Evolutionary conservation across 1,140 invertebrate genomes (phyloP), one percentile per base, ranked within the genome.

Genomic region (Chironomus tepperi): DNA sequence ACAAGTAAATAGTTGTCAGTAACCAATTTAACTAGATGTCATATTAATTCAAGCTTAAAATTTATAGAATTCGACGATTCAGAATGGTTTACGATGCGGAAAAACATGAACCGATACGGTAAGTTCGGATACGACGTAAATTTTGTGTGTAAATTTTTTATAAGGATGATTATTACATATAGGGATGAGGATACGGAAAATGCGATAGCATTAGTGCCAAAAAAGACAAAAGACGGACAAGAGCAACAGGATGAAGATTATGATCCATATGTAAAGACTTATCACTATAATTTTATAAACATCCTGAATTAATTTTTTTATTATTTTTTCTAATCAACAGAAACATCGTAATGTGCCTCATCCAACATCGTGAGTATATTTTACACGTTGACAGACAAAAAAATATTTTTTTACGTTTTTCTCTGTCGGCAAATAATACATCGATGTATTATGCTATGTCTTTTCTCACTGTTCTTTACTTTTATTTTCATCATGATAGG

Each of bases 331-430:
- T n/a, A 57, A 84, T 79, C 83, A 83, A 2, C 81, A 84, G 78
- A 73, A 82, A 12, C 79, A 84, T 76, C 76, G 83, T 72, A 78
- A 80, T 75, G 75, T 80, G 8, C 78, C 78, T 73, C 77, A 81
- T 78, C 82, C 83, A 10, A 84, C 83, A 21, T 80, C 81, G 83
- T 84, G 77, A 82, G 47, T 57, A 57, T 3, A 57, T 57, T 74
- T 21, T 74, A 64, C n/a, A 65, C 74, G 15, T 24, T 72, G 72
- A n/a, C 15, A 24, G 73, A 43, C 24, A 34, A 34, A 34, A 34
- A 73, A 18, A 43, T 47, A 79, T 79, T 80, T 78, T 21, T 74
- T 42, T 16, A 7, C 64, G 73, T 18, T 73, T 5, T 74, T 75
- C 15, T 73, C 47, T 57, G 7, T 15, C 47, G 5, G n/a, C 12